Evolutionary conservation across 2,113 vertebrate genomes (phyloP).

Genomic region (Noturus placidus): DNA sequence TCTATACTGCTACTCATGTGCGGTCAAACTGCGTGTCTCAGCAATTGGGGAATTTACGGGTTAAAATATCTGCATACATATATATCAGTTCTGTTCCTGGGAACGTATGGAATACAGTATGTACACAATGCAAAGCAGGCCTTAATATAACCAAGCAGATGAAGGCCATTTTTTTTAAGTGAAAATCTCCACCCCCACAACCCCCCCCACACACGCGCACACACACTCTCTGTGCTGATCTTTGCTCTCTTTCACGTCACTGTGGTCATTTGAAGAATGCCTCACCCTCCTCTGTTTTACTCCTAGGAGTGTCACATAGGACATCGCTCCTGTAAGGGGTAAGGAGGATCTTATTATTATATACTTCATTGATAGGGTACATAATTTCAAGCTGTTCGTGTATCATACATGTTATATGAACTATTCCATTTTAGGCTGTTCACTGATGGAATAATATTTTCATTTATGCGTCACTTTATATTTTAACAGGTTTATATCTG

Average conservation of each 20-base stretch:
- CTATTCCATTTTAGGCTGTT: background rate
- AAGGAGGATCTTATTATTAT: background rate
- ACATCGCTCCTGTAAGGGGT: background rate
- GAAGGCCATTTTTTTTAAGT: constrained; percentile 2
- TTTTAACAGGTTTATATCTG: background rate
- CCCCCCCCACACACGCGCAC: background rate
- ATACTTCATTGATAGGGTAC: background rate
- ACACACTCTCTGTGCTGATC: constrained; percentile 18
- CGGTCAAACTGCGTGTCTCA: background rate
- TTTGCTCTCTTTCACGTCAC: background rate
- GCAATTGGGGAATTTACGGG: background rate
- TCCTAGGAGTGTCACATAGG: background rate
- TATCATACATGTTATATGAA: background rate
- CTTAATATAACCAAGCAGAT: constrained; percentile 15
- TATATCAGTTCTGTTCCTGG: background rate
- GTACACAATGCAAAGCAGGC: background rate
- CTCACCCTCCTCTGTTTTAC: background rate
- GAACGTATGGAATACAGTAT: background rate
- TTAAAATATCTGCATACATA: background rate
- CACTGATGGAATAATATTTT: background rate
- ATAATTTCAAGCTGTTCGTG: background rate
- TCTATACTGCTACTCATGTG: background rate
- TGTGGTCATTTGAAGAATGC: background rate
- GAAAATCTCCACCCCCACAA: background rate
- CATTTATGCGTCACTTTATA: background rate